These are phyloP conservation scores for Anolis apletophallus DNA, from an alignment of 2,797 vertebrate species.

Conservation along the genomic window DNA sequence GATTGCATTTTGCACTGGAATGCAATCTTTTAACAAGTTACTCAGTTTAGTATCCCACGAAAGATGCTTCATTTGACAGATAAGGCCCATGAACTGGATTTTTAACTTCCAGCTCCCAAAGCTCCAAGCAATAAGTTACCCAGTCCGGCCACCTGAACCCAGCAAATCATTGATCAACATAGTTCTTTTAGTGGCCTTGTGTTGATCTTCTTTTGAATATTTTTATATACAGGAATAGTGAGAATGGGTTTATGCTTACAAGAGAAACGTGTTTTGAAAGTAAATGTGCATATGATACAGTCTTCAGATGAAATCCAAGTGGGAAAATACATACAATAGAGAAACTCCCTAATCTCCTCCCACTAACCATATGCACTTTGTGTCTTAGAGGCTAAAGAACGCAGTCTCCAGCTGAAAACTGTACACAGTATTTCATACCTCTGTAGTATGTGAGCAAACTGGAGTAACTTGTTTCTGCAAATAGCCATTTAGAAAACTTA, in stretches of 20 bases:
- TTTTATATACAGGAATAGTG: slow-evolving; percentile 16
- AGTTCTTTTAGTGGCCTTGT: not conserved
- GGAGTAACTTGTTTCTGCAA: not conserved
- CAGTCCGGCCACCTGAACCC: not conserved
- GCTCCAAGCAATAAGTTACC: not conserved
- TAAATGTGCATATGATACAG: not conserved
- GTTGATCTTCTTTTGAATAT: slow-evolving; percentile 26
- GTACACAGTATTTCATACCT: not conserved
- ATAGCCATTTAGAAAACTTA: not conserved
- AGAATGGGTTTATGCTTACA: slow-evolving; percentile 4
- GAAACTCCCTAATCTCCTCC: not conserved
- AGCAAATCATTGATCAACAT: not conserved
- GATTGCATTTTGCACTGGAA: slow-evolving; percentile 17
- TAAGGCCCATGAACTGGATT: not conserved
- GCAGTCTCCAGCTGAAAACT: not conserved
- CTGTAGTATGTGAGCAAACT: not conserved
- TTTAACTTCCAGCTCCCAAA: not conserved
- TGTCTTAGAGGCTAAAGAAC: not conserved
- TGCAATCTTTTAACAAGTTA: slow-evolving; percentile 15
- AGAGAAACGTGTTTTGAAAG: slow-evolving; percentile 27
- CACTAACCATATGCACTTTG: not conserved
- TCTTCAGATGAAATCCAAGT: slow-evolving; percentile 11
- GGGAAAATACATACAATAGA: not conserved
- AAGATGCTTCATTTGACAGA: not conserved
- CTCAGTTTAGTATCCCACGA: not conserved